A percentile compares a stretch with the other conserved stretches of the same genome.
These are phyloP conservation scores for Aphis gossypii DNA, from an alignment of 1,140 invertebrate species.

Conservation along the genomic window DNA sequence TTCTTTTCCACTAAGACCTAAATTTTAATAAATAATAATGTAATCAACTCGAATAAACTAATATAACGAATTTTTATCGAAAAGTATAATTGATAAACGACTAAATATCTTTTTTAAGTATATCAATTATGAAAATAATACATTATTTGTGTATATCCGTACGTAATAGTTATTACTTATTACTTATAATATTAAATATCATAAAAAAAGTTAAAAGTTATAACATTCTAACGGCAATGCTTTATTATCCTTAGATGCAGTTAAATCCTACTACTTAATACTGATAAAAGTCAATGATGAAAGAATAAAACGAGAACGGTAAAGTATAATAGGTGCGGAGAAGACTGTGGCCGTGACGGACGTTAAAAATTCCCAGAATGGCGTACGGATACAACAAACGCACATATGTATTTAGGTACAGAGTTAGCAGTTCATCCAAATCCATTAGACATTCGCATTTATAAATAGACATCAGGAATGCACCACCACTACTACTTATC, in stretches of 20 bases:
- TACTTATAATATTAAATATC: neutral
- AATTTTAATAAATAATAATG: neutral
- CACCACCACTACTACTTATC: neutral
- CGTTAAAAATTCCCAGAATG: constrained; percentile 38
- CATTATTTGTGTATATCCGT: neutral
- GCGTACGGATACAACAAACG: neutral
- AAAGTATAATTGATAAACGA: too few relatives aligned
- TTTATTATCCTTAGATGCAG: neutral
- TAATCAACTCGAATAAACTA: neutral
- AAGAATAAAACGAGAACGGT: neutral
- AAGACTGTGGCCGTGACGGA: constrained; percentile 30
- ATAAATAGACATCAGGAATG: constrained; percentile 36
- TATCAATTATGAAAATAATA: neutral
- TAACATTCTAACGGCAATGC: neutral
- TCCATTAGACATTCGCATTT: neutral
- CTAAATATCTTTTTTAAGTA: neutral
- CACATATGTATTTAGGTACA: constrained; percentile 3
- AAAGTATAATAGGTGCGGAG: neutral
- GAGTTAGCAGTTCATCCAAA: neutral
- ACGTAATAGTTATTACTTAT: neutral
- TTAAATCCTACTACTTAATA: neutral
- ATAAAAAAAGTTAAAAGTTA: neutral
- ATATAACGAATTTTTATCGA: neutral
- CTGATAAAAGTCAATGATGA: neutral
- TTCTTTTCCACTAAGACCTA: neutral